Base-by-base conservation (phyloP, 2,888 invertebrate genomes). In the Pheosia gnoma region DNA sequence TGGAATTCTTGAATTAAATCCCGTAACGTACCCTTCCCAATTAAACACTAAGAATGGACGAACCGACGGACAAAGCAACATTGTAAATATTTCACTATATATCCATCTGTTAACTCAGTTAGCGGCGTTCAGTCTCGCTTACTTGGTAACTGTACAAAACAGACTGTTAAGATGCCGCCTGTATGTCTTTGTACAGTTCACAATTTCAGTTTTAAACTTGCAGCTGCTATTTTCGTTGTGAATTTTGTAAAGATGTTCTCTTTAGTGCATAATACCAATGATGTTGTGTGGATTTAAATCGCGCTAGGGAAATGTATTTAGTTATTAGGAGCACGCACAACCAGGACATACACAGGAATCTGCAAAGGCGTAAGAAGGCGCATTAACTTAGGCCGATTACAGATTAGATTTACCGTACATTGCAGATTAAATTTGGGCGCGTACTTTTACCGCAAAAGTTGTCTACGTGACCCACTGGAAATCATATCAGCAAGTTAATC, bases 51-150 rank as follows among this genome's bases (percentile, higher is more conserved):
- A 75, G 70, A 77, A 75, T 67, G 68, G 72, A 70, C 68, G 66
- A 58, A 74, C 70, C 59, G 76, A 74, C 70, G 60, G 75, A 78
- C 82, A 81, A 81, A 79, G 82, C 74, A 74, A 79, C 78, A 74
- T 77, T 76, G 68, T 66, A 65, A 69, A 68, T 72, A 68, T 70
- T 70, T 65, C 66, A 72, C 70, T 68, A 70, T 25, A 54, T 38
- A 54, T 59, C 60, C 66, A 77, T 82, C 80, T 82, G 80, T 76
- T 80, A 82, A 83, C 82, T 75, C 64, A 77, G 77, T 81, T 82
- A 80, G 59, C 67, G 67, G 66, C 67, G 72, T 75, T 75, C 72
- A 66, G 73, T 63, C 69, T 68, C 71, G 65, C 72, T 75, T 70
- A 66, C 68, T 65, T 37, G 60, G 70, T 45, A 59, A 60, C 66